Base-by-base conservation (phyloP, 2,797 vertebrate species). In the Ficedula albicollis region DNA sequence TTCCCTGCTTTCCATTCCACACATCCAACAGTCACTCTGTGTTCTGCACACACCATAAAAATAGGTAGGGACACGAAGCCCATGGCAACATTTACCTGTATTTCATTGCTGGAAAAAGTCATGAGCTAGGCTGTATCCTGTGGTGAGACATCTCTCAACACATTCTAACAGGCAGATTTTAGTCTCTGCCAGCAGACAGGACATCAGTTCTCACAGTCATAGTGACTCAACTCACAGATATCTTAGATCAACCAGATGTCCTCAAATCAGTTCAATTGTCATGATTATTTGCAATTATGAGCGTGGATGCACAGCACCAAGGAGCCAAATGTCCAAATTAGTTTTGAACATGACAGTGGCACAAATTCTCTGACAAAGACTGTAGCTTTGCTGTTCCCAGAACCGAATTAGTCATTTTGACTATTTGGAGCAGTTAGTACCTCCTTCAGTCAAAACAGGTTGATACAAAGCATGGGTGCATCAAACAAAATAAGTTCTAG, bases 71-170 rank as follows among this genome's bases (percentile, higher is more conserved):
- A 32, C 27, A 74, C 21, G 26, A 73, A 55, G 46, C 58, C 76
- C 62, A 78, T 18, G 46, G 83, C 26, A 91, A 51, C 66, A 15
- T 68, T 75, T 78, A 60, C 25, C n/a, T 63, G 22, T 15, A 73
- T 70, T 87, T 79, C 34, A 54, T 10, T 63, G 72, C 68, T 66
- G 67, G 59, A 90, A 91, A 41, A 72, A 75, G 73, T 46, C 26
- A 76, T 0, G 2, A 38, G 52, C 91, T 29, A 93, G 68, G 69
- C 62, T 36, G 21, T 46, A 41, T 17, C 26, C 77, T 52, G 55
- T 13, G 5, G 51, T 73, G 46, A 90, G 38, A 69, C 48, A 51
- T 41, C 55, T 84, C 44, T 52, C 10, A 39, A 55, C 66, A 26
- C 23, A 55, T 54, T 54, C 15, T 39, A 84, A 84, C 11, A 63